Base-by-base conservation (phyloP, 37 sponge, comb jelly and placozoan species). In the Halichondria panicea region DNA sequence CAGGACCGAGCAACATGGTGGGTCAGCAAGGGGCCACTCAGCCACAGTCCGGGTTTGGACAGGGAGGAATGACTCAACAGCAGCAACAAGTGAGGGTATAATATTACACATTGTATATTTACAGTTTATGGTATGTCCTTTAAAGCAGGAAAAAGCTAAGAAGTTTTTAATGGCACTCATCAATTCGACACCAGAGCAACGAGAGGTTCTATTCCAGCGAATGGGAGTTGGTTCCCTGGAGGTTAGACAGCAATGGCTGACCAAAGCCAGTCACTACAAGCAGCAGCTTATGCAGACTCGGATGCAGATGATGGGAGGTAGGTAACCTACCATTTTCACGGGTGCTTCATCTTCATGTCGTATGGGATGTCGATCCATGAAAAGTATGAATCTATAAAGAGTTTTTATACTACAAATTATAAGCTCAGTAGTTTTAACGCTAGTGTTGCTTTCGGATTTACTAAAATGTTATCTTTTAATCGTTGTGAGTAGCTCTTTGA, bases 101-200 rank as follows among this genome's bases (percentile, higher is more conserved):
- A 48, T 48, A 48, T 48, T 48, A 18, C 15, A 18, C 52, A 48
- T 48, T 48, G 8, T n/a, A 28, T 61, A 19, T 61, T 12, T 22
- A 9, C 27, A 61, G 11, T 61, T 61, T 61, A 22, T n/a, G 63
- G 19, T 30, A 12, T 11, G 18, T 30, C 18, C 56, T 3, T 56
- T 57, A 37, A 27, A 54, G 18, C 34, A 22, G 44, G 60, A 61
- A 34, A 43, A 63, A 21, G 43, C 63, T 8, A 18, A 58, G 37
- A 45, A 63, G 2, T 18, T 64, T 13, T 12, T 64, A 7, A 24
- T 44, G 4, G 1, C 9, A 3, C 50, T 64, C 19, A 64, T 54
- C 5, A 63, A 46, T 31, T 61, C 63, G 19, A 45, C 6, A 12
- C 76, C 63, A 44, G 64, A 64, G 76, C 76, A 76, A 40, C 76